Base-by-base conservation (phyloP, 1,140 invertebrate genomes). In the Zaprionus lachaisei region DNA sequence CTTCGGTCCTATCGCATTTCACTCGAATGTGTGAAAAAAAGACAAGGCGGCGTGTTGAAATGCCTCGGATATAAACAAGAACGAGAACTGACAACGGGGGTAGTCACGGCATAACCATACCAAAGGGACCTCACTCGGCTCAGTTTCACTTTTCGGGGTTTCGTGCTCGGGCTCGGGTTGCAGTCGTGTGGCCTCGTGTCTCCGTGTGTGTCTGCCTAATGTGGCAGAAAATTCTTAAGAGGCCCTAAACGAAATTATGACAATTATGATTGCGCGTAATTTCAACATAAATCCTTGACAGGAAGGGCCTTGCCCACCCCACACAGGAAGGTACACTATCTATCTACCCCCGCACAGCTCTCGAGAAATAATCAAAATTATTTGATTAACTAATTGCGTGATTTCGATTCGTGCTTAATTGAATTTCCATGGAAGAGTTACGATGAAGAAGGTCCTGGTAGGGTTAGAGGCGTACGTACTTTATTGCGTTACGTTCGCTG, bases 371-470 rank as follows among this genome's bases (percentile, higher is more conserved):
- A 89, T 89, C 84, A 89, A 89, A 89, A 89, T 89, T 90, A 90
- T 90, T 90, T 90, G 85, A 90, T 90, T 90, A 90, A 90, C 85
- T 90, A 90, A 90, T 90, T 90, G 85, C 85, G 85, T 90, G 85
- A 90, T 90, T 90, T 90, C 86, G 82, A 90, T 90, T 83, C 41
- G 85, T 69, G 72, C 85, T 77, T 90, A 90, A 90, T 90, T 90
- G 85, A 90, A 90, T 90, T 90, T 90, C 85, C 79, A 90, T 90
- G 60, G 67, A 75, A 75, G 63, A 58, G 44, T 41, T 54, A 20
- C 4, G n/a, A 37, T 14, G 47, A 34, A 34, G 31, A 34, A 11
- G 20, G 41, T 47, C 17, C 41, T n/a, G 41, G 41, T 20, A 24
- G 9, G 20, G 47, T 22, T 2, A 0, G 20, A 49, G n/a, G 44